Evolutionary conservation across 2,797 vertebrate species (phyloP).

Genomic region (Tokudaia tokunoshimensis): DNA sequence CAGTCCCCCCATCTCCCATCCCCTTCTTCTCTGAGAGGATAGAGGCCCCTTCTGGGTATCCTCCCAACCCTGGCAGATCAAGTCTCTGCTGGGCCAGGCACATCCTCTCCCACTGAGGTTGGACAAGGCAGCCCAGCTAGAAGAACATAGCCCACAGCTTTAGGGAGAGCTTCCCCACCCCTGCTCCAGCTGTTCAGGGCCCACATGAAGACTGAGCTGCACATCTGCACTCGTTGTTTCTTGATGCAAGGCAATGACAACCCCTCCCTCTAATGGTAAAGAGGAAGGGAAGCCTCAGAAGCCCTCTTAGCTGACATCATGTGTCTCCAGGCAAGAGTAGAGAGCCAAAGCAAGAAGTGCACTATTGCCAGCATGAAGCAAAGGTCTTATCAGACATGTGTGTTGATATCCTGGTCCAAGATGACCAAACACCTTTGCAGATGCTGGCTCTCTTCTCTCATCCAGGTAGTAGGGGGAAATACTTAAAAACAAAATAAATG

Average conservation of each 20-base stretch:
- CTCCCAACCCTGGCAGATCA: neutral
- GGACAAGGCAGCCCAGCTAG: neutral
- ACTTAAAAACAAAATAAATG: constrained; percentile 44
- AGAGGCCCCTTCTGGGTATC: neutral
- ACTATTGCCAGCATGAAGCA: neutral
- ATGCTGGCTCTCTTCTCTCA: neutral
- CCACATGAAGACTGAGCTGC: neutral
- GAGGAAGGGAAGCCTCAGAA: neutral
- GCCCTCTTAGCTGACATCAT: neutral
- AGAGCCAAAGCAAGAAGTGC: neutral
- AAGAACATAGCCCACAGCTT: neutral
- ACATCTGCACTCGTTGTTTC: constrained; percentile 14
- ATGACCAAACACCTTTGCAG: neutral
- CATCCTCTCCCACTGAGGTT: neutral
- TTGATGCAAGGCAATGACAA: neutral
- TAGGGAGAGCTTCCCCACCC: neutral
- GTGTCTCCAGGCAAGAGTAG: neutral
- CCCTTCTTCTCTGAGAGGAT: neutral
- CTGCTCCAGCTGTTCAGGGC: neutral
- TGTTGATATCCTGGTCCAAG: neutral
- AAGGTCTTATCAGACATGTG: neutral
- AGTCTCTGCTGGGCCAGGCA: neutral
- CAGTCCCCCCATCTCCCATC: neutral
- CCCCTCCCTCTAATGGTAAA: neutral
- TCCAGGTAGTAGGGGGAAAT: neutral